Evolutionary conservation across 2,888 invertebrate genomes (phyloP).

Genomic region (Bhutanitis thaidina): DNA sequence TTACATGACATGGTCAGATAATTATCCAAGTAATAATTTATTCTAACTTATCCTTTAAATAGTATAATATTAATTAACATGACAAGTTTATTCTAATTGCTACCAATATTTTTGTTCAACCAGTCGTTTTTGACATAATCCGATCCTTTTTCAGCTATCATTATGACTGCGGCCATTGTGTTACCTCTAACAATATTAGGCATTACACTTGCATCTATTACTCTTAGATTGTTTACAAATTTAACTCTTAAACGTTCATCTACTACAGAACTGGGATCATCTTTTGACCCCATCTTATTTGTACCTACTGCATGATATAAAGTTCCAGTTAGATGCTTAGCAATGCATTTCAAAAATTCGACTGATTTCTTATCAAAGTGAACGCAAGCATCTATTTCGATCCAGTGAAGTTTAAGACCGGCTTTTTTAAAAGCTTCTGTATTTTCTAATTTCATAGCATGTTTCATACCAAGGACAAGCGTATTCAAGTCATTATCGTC

Average conservation of each 20-base stretch:
- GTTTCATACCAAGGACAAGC: constrained; percentile 37
- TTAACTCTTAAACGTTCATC: constrained; percentile 17
- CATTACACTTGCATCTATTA: constrained; percentile 84
- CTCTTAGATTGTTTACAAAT: constrained; percentile 66
- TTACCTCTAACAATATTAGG: constrained; percentile 81
- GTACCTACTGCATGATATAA: constrained; percentile 87
- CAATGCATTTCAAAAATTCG: constrained; percentile 16
- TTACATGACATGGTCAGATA: too few relatives aligned
- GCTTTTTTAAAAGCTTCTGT: constrained; percentile 43
- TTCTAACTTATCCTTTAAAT: too few relatives aligned
- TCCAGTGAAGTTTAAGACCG: constrained; percentile 45
- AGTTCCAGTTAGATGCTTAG: constrained; percentile 42
- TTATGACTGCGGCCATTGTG: constrained; percentile 80
- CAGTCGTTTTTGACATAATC: constrained; percentile 81
- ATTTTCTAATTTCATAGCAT: constrained; percentile 38
- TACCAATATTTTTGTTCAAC: constrained; percentile 26
- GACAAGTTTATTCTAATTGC: too few relatives aligned
- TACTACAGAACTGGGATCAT: constrained; percentile 16
- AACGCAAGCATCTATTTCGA: constrained; percentile 49
- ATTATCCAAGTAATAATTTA: too few relatives aligned
- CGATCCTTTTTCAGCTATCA: constrained; percentile 84
- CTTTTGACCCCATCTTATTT: constrained; percentile 79
- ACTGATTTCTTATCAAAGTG: constrained; percentile 34
- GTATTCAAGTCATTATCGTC: constrained; percentile 74
- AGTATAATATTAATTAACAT: too few relatives aligned